Evolutionary conservation across 53 echinoderm and acorn worm species (phyloP).

Genomic region (Actinopyga echinites): DNA sequence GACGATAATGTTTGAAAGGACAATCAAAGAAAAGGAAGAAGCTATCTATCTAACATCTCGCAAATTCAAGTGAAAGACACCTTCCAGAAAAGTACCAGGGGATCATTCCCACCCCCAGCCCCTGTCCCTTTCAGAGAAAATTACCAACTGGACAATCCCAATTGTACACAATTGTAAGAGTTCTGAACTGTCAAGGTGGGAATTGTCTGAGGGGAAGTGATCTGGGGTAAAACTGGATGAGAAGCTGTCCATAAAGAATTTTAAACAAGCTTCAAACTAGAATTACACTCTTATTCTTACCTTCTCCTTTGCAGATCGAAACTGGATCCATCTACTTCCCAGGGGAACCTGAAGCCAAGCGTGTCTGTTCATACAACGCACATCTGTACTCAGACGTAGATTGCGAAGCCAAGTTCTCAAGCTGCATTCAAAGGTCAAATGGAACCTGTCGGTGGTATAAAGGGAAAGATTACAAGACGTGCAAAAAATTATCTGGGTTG

Average conservation of each 20-base stretch:
- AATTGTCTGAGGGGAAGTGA: no score
- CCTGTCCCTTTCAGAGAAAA: background rate
- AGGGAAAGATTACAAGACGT: constrained; percentile 63
- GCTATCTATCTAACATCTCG: no score
- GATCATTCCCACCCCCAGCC: background rate
- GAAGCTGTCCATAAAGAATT: no score
- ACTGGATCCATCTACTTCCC: constrained; percentile 81
- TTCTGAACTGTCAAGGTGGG: background rate
- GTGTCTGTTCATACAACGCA: constrained; percentile 86
- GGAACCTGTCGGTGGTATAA: constrained; percentile 85
- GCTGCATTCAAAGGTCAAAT: constrained; percentile 70
- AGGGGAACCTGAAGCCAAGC: constrained; percentile 68
- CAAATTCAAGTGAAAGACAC: no score
- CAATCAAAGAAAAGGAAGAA: no score
- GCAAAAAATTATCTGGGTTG: constrained; percentile 25
- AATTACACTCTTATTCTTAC: background rate
- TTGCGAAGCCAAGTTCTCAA: constrained; percentile 82
- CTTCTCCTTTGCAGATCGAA: constrained; percentile 64
- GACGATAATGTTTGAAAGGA: no score
- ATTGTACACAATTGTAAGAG: background rate
- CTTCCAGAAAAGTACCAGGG: no score
- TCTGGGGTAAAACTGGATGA: no score
- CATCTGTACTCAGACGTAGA: constrained; percentile 69
- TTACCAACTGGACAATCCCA: background rate
- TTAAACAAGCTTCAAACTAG: background rate